Evolutionary conservation across 2,113 vertebrate species (phyloP).

Genomic region (Parus major): DNA sequence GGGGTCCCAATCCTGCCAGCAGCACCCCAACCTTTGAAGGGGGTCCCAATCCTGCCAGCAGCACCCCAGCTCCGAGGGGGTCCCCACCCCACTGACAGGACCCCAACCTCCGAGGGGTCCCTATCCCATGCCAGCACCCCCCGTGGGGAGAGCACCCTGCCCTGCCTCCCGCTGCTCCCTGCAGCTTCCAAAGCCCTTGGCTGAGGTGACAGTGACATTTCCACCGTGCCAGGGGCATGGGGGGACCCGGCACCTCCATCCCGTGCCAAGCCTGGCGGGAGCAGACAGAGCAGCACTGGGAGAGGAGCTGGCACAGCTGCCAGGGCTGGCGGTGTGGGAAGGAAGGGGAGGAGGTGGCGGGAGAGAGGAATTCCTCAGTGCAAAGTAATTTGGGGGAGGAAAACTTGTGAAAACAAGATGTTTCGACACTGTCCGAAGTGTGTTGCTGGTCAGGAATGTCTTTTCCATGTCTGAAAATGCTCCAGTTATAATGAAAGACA

Average conservation of each 20-base stretch:
- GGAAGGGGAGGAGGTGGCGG: neutral
- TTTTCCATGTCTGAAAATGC: constrained; percentile 24
- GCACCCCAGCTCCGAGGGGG: neutral
- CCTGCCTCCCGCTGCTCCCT: neutral
- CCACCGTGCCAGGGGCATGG: neutral
- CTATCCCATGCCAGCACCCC: neutral
- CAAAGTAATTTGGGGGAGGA: constrained; percentile 49
- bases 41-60: neutral
- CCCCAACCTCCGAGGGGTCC: neutral
- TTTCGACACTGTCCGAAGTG: constrained; percentile 49
- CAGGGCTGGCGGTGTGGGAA: neutral
- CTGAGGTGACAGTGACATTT: neutral
- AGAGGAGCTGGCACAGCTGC: neutral
- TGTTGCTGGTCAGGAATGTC: constrained; percentile 58
- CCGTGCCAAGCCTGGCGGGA: neutral
- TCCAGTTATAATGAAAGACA: constrained; percentile 42
- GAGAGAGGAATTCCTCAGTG: constrained; percentile 39
- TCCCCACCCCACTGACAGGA: neutral
- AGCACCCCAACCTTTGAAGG: neutral
- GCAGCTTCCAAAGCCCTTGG: neutral
- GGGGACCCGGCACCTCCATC: neutral
- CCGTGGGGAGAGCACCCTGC: neutral
- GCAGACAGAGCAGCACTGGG: neutral
- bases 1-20: neutral
- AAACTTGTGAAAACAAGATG: constrained; percentile 65